These are phyloP conservation scores for Anthopleura xanthogrammica DNA, from an alignment of 92 coral and sea anemone genomes.

Conservation along the genomic window DNA sequence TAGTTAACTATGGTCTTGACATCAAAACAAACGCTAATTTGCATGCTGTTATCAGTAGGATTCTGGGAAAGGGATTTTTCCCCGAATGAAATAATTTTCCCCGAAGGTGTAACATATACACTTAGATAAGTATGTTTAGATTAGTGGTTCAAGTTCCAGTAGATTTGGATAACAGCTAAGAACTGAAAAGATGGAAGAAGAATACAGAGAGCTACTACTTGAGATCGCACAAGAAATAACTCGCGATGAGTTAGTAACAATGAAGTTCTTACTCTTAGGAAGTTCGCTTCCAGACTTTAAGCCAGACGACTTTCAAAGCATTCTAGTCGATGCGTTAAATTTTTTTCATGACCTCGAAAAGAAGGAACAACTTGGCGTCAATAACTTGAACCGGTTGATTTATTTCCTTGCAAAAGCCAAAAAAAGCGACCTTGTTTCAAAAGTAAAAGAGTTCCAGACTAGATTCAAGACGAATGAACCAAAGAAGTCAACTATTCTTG, in stretches of 20 bases:
- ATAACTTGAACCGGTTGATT: background rate
- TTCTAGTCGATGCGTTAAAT: background rate
- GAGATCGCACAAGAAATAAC: background rate
- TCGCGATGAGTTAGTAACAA: background rate
- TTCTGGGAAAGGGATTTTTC: too few species aligned
- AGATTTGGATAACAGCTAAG: too few species aligned
- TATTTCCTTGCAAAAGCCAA: background rate
- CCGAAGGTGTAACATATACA: too few species aligned
- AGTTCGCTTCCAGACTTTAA: background rate
- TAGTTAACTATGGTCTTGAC: too few species aligned
- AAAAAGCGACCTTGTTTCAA: background rate
- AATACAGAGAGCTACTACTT: background rate
- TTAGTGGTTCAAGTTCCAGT: too few species aligned
- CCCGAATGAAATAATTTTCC: too few species aligned
- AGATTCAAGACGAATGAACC: background rate
- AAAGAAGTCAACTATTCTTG: background rate
- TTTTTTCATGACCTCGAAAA: background rate
- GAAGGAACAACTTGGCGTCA: background rate
- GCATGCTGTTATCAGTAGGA: too few species aligned
- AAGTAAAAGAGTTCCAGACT: background rate
- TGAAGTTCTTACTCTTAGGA: background rate
- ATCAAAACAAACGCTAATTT: too few species aligned
- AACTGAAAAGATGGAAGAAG: background rate
- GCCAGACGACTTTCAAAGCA: background rate
- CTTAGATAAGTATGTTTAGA: too few species aligned